These are phyloP conservation scores for Penaeus monodon DNA, from an alignment of 2,888 invertebrate genomes.

Conservation along the genomic window DNA sequence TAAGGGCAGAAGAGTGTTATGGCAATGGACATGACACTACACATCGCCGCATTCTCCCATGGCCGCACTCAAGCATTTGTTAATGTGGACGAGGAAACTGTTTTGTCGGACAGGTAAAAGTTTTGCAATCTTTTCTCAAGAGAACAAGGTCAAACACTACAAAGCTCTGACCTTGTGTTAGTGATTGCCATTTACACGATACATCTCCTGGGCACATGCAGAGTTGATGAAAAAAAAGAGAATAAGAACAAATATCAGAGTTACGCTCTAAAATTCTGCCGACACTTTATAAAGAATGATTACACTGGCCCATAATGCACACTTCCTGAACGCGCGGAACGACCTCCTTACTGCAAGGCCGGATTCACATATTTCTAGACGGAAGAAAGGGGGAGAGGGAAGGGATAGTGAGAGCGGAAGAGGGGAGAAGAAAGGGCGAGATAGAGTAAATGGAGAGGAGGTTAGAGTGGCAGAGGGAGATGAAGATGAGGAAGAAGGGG, in stretches of 20 bases:
- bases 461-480: background rate
- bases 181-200: background rate
- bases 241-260: no score
- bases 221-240: background rate
- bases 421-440: background rate
- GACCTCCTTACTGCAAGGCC: no score
- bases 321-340: background rate
- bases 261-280: background rate
- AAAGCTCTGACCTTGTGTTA: no score
- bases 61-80: no score
- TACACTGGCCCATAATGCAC: background rate
- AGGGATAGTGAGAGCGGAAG: background rate
- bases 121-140: no score
- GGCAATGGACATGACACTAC: no score
- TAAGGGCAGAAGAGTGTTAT: no score
- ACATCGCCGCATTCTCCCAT: no score
- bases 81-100: no score
- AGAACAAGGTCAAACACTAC: no score
- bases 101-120: no score
- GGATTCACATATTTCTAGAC: no score
- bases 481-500: background rate
- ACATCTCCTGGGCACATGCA: background rate
- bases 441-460: background rate
- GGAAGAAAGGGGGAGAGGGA: background rate
- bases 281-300: slow-evolving; percentile 2